Percentiles rank a stretch among this genome's conserved stretches.
Evolutionary conservation across 1,140 invertebrate species (phyloP).

Genomic region (Bombus vancouverensis): DNA sequence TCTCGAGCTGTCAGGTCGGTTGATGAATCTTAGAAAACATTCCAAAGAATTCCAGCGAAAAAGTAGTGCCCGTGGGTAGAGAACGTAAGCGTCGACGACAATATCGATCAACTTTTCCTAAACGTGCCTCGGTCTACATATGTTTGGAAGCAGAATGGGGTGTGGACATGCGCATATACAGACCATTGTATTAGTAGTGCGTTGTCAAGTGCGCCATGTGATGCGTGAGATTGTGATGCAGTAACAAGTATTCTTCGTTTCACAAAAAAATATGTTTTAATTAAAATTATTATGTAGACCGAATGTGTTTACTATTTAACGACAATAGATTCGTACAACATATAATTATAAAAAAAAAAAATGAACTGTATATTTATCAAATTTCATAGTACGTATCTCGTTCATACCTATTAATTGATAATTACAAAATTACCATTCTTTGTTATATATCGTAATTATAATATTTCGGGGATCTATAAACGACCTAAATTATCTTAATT

Average conservation of each 20-base stretch:
- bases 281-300: background rate
- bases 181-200: slow-evolving; percentile 64
- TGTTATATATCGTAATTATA: background rate
- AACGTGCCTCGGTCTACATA: slow-evolving; percentile 69
- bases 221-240: slow-evolving; percentile 50
- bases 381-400: background rate
- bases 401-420: too few species aligned
- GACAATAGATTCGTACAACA: background rate
- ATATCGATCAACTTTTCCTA: slow-evolving; percentile 69
- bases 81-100: slow-evolving; percentile 55
- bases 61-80: slow-evolving; percentile 16
- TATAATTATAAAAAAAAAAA: background rate
- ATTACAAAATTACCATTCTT: too few species aligned
- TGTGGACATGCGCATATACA: slow-evolving; percentile 66
- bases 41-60: background rate
- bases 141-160: slow-evolving; percentile 67
- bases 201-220: slow-evolving; percentile 64
- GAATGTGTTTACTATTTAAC: background rate
- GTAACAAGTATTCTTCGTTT: background rate
- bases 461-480: background rate
- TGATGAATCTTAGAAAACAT: background rate
- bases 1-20: background rate
- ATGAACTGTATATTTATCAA: background rate
- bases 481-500: background rate
- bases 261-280: background rate